phyloP scores from a whole-genome alignment of 2,113 vertebrate species.

The Acanthisitta chloris region DNA sequence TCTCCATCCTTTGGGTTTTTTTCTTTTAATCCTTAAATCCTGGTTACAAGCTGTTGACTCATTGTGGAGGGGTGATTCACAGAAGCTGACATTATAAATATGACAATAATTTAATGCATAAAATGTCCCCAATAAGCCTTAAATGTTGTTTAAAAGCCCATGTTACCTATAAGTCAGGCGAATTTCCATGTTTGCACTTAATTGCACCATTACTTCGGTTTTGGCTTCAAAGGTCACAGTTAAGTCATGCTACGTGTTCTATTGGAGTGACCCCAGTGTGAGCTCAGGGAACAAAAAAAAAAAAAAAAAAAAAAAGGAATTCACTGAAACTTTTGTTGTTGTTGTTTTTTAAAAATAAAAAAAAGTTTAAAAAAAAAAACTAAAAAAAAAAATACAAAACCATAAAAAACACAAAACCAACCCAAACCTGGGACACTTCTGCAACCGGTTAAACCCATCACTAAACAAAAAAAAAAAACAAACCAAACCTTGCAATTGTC shows the following conservation, averaged over 20 bases:
- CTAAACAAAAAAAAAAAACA: constrained; percentile 58
- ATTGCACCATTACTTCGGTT: constrained; percentile 64
- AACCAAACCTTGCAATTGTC: constrained; percentile 71
- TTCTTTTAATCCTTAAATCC: constrained; percentile 34
- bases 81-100: constrained; percentile 60
- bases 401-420: background rate
- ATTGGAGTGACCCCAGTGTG: constrained; percentile 81
- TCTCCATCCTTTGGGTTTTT: constrained; percentile 1
- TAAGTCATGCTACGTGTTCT: constrained; percentile 67
- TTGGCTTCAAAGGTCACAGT: constrained; percentile 74
- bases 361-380: background rate
- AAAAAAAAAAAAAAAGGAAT: constrained; percentile 59
- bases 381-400: background rate
- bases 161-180: constrained; percentile 60
- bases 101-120: constrained; percentile 71
- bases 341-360: constrained; percentile 67
- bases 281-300: constrained; percentile 81
- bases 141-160: constrained; percentile 55
- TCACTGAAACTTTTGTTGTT: constrained; percentile 71
- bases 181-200: constrained; percentile 71
- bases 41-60: constrained; percentile 72
- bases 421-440: constrained; percentile 75
- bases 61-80: constrained; percentile 60
- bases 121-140: constrained; percentile 73
- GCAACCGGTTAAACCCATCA: constrained; percentile 74